Evolutionary conservation across 1,140 invertebrate species (phyloP), one percentile per base, ranked within the genome.

Genomic region (Paralvinella palmiformis): DNA sequence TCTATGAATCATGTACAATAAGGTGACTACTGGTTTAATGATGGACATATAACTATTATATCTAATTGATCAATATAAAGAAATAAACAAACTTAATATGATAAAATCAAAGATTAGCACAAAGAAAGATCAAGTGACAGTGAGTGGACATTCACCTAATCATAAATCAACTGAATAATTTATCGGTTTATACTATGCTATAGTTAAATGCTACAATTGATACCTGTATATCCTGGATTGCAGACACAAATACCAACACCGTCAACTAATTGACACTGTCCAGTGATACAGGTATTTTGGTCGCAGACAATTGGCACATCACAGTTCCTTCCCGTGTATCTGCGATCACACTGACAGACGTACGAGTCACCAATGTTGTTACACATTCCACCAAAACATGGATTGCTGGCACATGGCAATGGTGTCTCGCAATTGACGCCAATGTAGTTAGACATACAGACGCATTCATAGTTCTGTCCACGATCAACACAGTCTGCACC

Each of bases 271-370:
- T 10, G 56, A 37, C 62, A 64, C 41, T 44, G 32, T 41, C 53
- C 24, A 36, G n/a, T 55, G 20, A 41, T 13, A 31, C 48, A 22
- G 1, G 31, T 24, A 5, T n/a, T 20, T 4, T 37, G 17, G 32
- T 60, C 53, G 31, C 55, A 59, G 17, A 44, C 29, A 31, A 71
- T 60, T 33, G 50, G 15, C 45, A 85, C 83, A 72, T 96, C 91
- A 72, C 94, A 97, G 71, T 91, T 88, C 24, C 87, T 84, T 13
- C 94, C 94, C 86, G 92, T 94, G 71, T 88, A 94, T 0, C 93
- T 92, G 1, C 88, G 86, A 71, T 90, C 90, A 77, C 95, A 98
- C 72, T 95, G 93, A 77, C 95, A 98, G 53, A 91, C 88, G 77
- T 92, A 97, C 73, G 93, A 89, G 74, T 96, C 96, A n/a, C 92